Evolutionary conservation across 2,888 invertebrate species (phyloP).

Genomic region (Arge pagana): DNA sequence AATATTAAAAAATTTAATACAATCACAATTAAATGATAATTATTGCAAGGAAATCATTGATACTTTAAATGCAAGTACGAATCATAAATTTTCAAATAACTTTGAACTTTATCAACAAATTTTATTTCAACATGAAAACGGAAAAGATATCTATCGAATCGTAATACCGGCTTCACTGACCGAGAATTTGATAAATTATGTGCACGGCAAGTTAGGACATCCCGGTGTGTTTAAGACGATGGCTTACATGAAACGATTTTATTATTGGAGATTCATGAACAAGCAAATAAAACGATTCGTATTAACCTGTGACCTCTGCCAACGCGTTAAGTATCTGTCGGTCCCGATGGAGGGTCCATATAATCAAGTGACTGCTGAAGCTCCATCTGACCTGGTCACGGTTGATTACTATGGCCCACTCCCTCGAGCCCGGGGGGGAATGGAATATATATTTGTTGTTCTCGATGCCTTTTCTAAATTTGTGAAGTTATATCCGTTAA

Average conservation of each 20-base stretch:
- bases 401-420: conserved; percentile 26
- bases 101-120: too few species aligned
- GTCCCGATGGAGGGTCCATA: conserved; percentile 13
- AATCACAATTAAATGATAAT: too few species aligned
- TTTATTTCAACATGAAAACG: too few species aligned
- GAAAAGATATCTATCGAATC: too few species aligned
- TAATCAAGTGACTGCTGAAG: conserved; percentile 1
- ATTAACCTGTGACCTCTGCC: conserved; percentile 31
- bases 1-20: too few species aligned
- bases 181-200: too few species aligned
- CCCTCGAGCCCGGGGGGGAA: conserved; percentile 21
- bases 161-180: too few species aligned
- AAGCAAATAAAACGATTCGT: conserved; percentile 19
- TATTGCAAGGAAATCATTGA: too few species aligned
- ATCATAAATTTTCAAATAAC: too few species aligned
- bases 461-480: conserved; percentile 25
- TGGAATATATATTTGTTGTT: conserved; percentile 25
- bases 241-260: conserved; percentile 17
- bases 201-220: conserved; percentile 24
- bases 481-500: conserved; percentile 24
- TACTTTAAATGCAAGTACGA: too few species aligned
- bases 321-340: conserved; percentile 21
- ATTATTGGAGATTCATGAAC: conserved; percentile 23
- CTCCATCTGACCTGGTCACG: conserved; percentile 20
- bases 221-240: conserved; percentile 25